phyloP scores from a whole-genome alignment of 2,888 invertebrate genomes.

The Ceriagrion tenellum region DNA sequence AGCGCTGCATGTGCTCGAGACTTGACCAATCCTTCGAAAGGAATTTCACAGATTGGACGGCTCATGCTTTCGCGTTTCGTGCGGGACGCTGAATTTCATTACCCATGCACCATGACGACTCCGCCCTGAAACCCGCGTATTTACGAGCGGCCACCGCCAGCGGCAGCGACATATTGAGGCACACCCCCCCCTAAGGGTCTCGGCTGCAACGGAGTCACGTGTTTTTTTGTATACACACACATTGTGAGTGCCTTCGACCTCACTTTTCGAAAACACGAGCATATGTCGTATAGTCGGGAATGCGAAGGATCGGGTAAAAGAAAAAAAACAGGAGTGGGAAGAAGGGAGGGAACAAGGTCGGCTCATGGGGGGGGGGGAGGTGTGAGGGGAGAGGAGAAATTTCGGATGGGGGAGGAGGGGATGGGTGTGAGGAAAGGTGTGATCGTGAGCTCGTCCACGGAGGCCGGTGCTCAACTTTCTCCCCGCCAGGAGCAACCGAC shows the following conservation, averaged over 20 bases:
- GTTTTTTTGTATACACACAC: not conserved
- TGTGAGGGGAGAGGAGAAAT: not conserved
- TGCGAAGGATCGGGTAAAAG: not conserved
- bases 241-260: not conserved
- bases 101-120: not conserved
- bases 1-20: too few species aligned
- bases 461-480: slow-evolving; percentile 11
- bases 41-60: too few species aligned
- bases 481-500: not conserved
- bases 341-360: slow-evolving; percentile 23
- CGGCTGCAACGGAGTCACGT: not conserved
- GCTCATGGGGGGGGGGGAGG: not conserved
- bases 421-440: not conserved
- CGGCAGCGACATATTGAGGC: too few species aligned
- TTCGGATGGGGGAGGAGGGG: not conserved
- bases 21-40: too few species aligned
- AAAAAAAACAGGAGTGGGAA: not conserved
- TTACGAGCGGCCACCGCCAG: not conserved
- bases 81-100: too few species aligned
- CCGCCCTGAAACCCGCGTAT: not conserved
- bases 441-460: not conserved
- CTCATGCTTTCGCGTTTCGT: too few species aligned
- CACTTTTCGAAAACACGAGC: not conserved
- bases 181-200: not conserved
- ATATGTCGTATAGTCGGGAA: too few species aligned